phyloP scores from a whole-genome alignment of 2,113 vertebrate genomes.

The Bostrychus sinensis region DNA sequence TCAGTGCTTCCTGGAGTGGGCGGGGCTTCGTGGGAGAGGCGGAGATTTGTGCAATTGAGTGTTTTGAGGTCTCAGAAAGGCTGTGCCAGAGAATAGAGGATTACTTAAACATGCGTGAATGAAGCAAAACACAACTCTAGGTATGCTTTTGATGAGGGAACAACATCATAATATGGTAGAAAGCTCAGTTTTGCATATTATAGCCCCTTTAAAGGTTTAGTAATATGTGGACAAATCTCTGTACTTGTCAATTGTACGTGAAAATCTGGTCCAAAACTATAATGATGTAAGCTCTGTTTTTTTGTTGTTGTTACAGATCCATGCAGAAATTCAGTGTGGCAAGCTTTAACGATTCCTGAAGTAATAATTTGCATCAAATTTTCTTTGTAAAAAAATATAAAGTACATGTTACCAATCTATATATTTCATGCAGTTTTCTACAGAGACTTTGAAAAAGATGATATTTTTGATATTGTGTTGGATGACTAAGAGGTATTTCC shows the following conservation, averaged over 20 bases:
- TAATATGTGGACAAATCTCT: too few species aligned
- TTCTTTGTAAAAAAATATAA: constrained; percentile 73
- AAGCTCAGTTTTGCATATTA: too few species aligned
- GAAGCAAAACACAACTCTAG: too few species aligned
- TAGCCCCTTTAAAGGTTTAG: too few species aligned
- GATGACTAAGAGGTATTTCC: constrained; percentile 63
- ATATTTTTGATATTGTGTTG: constrained; percentile 83
- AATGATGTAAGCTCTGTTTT: constrained; percentile 43
- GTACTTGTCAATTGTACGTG: constrained; percentile 30
- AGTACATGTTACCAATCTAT: constrained; percentile 60
- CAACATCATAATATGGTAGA: too few species aligned
- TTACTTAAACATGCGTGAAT: too few species aligned
- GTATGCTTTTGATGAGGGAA: too few species aligned
- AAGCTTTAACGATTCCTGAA: constrained; percentile 68
- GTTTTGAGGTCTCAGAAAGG: too few species aligned
- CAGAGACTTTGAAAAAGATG: constrained; percentile 77
- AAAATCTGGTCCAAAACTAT: constrained; percentile 40
- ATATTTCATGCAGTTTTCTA: constrained; percentile 80
- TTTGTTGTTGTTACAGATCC: constrained; percentile 21
- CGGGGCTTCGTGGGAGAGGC: too few species aligned
- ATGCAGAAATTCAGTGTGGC: constrained; percentile 38
- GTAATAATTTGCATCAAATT: constrained; percentile 80
- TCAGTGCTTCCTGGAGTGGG: too few species aligned
- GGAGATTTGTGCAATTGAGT: too few species aligned
- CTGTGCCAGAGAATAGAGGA: too few species aligned